These are phyloP conservation scores for Hypomecis punctinalis DNA, from an alignment of 2,888 invertebrate species.

Conservation along the genomic window DNA sequence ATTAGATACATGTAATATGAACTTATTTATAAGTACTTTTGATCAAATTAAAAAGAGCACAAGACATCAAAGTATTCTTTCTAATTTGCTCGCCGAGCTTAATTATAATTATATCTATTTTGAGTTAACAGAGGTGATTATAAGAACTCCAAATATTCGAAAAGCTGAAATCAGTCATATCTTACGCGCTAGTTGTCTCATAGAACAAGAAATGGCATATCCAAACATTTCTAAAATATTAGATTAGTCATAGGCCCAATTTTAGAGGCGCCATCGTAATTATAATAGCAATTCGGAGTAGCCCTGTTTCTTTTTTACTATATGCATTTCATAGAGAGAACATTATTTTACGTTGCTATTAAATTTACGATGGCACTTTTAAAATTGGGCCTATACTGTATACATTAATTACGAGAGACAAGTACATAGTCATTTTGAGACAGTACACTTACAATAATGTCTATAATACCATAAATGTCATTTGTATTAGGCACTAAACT, in stretches of 20 bases:
- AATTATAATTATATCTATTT: not conserved
- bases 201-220: not conserved
- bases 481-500: conserved; percentile 22
- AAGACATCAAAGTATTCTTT: conserved; percentile 53
- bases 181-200: not conserved
- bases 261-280: too few relatives aligned
- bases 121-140: not conserved
- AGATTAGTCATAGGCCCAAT: not conserved
- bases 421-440: too few relatives aligned
- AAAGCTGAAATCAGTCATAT: conserved; percentile 2
- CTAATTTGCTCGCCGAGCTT: conserved; percentile 59
- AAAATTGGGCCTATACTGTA: too few relatives aligned
- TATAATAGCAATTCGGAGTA: too few relatives aligned
- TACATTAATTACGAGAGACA: too few relatives aligned
- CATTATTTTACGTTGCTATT: too few relatives aligned
- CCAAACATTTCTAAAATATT: not conserved
- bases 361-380: too few relatives aligned
- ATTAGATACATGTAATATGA: conserved; percentile 16
- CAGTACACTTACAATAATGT: not conserved
- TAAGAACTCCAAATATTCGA: conserved; percentile 5
- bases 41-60: conserved; percentile 71
- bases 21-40: conserved; percentile 34
- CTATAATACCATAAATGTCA: conserved; percentile 3
- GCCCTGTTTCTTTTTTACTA: too few relatives aligned
- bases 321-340: too few relatives aligned